A percentile compares a stretch with the other conserved stretches of the same genome.
Evolutionary conservation across 2,113 vertebrate species (phyloP).

Genomic region (Carassius gibelio): DNA sequence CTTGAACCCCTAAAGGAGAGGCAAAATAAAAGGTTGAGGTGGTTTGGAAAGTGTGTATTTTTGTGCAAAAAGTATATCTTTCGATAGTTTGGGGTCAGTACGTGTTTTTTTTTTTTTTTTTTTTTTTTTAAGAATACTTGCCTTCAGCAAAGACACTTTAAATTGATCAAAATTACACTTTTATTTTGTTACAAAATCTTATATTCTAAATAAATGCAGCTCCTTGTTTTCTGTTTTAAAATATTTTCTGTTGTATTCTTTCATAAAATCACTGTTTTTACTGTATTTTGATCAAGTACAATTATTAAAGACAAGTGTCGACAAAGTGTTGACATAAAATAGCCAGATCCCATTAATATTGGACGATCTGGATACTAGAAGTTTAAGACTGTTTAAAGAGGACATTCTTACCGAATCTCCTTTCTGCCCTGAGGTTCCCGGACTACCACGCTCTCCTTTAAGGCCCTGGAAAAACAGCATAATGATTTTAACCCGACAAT

Average conservation of each 20-base stretch:
- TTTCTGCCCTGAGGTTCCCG: constrained; percentile 82
- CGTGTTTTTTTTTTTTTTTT: not conserved
- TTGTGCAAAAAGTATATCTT: not conserved
- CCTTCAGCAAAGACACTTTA: not conserved
- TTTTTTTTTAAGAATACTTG: not conserved
- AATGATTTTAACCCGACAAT: not conserved
- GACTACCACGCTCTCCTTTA: constrained; percentile 88
- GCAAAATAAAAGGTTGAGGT: not conserved
- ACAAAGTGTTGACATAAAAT: not conserved
- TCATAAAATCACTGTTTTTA: no score
- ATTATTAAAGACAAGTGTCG: no score
- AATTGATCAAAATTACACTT: not conserved
- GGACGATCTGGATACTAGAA: not conserved
- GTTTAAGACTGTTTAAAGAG: not conserved
- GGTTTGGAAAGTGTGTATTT: not conserved
- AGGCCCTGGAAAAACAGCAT: constrained; percentile 76
- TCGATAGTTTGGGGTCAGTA: not conserved
- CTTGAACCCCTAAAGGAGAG: not conserved
- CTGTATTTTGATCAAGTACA: not conserved
- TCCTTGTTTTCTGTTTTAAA: not conserved
- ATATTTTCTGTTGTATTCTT: not conserved
- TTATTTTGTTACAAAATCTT: not conserved
- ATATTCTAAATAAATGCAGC: not conserved
- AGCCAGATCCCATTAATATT: not conserved
- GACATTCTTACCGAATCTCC: constrained; percentile 86